phyloP scores from a whole-genome alignment of 2,113 vertebrate genomes.

The Ceyx cyanopectus region DNA sequence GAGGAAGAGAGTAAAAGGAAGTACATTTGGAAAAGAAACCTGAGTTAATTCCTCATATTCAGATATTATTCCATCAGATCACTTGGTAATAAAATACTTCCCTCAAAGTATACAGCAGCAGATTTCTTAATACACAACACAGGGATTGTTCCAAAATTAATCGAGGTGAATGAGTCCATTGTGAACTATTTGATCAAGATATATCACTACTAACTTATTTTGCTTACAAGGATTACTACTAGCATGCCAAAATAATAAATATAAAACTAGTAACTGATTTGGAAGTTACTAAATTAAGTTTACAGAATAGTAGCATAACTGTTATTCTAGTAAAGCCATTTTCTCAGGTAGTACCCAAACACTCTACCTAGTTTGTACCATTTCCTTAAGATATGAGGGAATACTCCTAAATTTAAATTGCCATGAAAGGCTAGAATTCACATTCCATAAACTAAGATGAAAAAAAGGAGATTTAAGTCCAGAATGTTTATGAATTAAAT shows the following conservation, averaged over 20 bases:
- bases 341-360: not conserved
- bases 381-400: not conserved
- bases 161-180: not conserved
- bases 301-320: not conserved
- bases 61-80: not conserved
- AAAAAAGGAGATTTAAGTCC: not conserved
- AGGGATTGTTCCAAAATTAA: not conserved
- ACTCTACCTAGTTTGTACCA: not conserved
- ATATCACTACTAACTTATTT: not conserved
- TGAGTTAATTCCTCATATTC: not conserved
- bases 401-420: not conserved
- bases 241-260: not conserved
- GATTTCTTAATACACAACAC: not conserved
- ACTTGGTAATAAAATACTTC: not conserved
- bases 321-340: not conserved
- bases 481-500: not conserved
- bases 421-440: not conserved
- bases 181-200: conserved; percentile 34
- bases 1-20: not conserved
- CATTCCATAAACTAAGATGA: not conserved
- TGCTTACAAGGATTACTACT: not conserved
- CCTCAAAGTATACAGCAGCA: not conserved
- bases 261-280: not conserved
- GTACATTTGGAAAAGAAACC: not conserved
- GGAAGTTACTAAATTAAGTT: not conserved